phyloP scores from a whole-genome alignment of 2,113 vertebrate genomes.

The Gymnorhina tibicen region DNA sequence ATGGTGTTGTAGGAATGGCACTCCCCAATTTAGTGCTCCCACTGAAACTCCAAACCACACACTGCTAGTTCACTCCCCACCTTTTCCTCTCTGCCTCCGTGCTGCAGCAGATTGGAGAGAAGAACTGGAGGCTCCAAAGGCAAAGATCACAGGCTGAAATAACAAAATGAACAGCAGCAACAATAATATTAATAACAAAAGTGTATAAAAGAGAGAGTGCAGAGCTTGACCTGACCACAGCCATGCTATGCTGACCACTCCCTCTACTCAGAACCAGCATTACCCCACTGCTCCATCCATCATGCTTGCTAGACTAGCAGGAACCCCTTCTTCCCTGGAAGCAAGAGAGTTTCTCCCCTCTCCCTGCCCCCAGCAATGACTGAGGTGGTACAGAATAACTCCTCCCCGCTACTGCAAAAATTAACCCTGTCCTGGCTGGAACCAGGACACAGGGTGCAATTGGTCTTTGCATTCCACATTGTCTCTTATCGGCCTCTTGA shows the following conservation, averaged over 20 bases:
- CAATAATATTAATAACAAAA: not conserved
- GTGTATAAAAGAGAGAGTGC: not conserved
- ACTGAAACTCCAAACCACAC: not conserved
- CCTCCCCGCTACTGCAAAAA: not conserved
- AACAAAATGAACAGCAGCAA: not conserved
- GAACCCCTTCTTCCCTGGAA: not conserved
- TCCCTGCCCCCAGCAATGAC: not conserved
- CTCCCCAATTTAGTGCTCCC: not conserved
- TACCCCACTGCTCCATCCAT: not conserved
- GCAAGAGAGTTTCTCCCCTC: not conserved
- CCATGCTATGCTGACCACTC: not conserved
- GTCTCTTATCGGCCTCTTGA: not conserved
- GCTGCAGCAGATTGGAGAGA: not conserved
- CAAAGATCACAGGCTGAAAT: not conserved
- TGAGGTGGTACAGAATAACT: not conserved
- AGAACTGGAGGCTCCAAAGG: not conserved
- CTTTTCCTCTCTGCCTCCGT: not conserved
- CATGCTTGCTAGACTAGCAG: rapidly evolving
- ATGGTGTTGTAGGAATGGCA: not conserved
- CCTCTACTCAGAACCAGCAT: not conserved
- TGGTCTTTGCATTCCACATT: not conserved
- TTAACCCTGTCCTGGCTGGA: not conserved
- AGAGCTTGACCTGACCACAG: not conserved
- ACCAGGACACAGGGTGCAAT: not conserved
- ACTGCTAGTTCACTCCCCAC: too few relatives aligned